A percentile compares a stretch with the other conserved stretches of the same genome.
These are phyloP conservation scores for Micrasema longulum DNA, from an alignment of 1,140 invertebrate genomes.

Conservation along the genomic window DNA sequence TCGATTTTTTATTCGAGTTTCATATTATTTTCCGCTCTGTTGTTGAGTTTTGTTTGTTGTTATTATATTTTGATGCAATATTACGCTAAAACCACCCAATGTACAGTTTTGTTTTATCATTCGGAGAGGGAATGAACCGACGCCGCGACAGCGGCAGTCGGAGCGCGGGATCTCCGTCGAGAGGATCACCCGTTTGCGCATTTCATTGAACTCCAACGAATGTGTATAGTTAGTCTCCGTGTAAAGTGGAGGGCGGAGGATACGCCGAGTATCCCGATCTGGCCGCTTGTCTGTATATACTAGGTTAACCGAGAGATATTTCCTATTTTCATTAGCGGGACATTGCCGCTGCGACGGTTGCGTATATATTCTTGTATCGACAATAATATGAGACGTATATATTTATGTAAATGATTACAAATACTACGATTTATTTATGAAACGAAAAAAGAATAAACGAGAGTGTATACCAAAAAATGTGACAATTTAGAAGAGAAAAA, in stretches of 20 bases:
- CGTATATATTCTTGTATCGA: constrained; percentile 49
- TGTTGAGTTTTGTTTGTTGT: constrained; percentile 49
- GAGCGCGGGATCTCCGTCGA: neutral
- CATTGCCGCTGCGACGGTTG: constrained; percentile 8
- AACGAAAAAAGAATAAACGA: constrained; percentile 21
- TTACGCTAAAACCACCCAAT: constrained; percentile 10
- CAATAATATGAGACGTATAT: constrained; percentile 47
- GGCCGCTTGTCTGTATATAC: constrained; percentile 3
- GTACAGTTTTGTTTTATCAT: constrained; percentile 12
- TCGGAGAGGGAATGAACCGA: neutral
- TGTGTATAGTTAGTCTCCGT: constrained; percentile 1
- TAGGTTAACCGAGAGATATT: constrained; percentile 7
- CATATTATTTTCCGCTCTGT: constrained; percentile 34
- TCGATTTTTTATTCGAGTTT: constrained; percentile 41
- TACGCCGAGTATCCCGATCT: no score
- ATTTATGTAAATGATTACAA: constrained; percentile 36
- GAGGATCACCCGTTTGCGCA: neutral
- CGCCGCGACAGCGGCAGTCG: no score
- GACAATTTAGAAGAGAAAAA: constrained; percentile 31
- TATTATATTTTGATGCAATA: constrained; percentile 37
- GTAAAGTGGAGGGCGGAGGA: no score
- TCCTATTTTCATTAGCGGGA: constrained; percentile 14
- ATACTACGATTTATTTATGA: constrained; percentile 39
- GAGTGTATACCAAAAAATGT: constrained; percentile 30
- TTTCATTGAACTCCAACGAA: no score